Base-by-base conservation (phyloP, 2,113 vertebrate species). In the Laticauda laticaudata region DNA sequence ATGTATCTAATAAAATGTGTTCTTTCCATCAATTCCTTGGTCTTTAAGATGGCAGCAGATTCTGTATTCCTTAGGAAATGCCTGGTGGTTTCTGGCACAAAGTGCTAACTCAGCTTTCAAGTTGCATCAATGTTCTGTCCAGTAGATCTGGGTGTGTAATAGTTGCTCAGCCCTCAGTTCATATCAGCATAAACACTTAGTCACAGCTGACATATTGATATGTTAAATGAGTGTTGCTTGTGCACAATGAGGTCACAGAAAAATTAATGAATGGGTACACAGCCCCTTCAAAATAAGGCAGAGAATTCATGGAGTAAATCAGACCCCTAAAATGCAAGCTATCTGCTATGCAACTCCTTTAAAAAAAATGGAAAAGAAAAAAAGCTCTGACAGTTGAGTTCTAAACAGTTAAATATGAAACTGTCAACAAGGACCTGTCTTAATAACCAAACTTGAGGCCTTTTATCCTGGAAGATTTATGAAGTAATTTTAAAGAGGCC, bases 401-500 rank as follows among this genome's bases (percentile, higher is more conserved):
- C 93, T 95, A 98, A 98, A 98, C 95, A 97, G 98, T 98, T 98
- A 98, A 98, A 98, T 97, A 96, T 96, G 98, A 97, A 98, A 98
- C 98, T 98, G 98, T 98, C 98, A 98, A 97, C 98, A 97, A 97
- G 97, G 97, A 96, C 97, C 97, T 97, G 97, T 98, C 98, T 98
- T 98, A 98, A 98, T 98, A 98, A 98, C 97, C 97, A 97, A 98
- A 98, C 97, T 98, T 98, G 97, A 98, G 98, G 97, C 97, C 98
- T 98, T 98, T 98, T 98, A 98, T 98, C 98, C 97, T 75, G 95
- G 97, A 98, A 98, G 98, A 98, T 98, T 98, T 98, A 98, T 98
- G 98, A 98, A 98, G 98, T 98, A 98, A 98, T 98, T 98, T 98
- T 98, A 98, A 98, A 98, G 98, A 98, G 98, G 98, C 98, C 98